Percentiles rank a stretch among this genome's conserved stretches.
phyloP scores from a whole-genome alignment of 2,888 invertebrate species.

The Ochropleura plecta region DNA sequence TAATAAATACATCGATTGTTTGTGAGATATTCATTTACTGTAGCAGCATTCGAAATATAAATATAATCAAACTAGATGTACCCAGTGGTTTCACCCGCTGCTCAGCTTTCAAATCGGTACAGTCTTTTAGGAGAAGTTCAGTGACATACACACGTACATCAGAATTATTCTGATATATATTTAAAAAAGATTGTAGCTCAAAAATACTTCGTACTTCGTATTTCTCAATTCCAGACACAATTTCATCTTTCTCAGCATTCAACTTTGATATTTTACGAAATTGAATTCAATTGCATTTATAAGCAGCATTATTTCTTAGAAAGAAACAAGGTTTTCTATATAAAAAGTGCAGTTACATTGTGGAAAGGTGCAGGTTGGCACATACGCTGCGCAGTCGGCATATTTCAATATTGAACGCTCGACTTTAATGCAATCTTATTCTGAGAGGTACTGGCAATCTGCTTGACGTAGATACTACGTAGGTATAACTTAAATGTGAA shows the following conservation, averaged over 20 bases:
- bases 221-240: conserved; percentile 30
- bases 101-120: too few species aligned
- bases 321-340: conserved; percentile 41
- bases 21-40: not conserved
- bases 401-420: conserved; percentile 81
- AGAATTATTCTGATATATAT: too few species aligned
- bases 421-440: conserved; percentile 80
- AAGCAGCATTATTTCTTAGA: conserved; percentile 40
- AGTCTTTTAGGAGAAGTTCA: too few species aligned
- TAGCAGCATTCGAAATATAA: conserved; percentile 10
- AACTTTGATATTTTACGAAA: conserved; percentile 55
- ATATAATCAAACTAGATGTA: not conserved
- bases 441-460: conserved; percentile 74
- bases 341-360: conserved; percentile 56
- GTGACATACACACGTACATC: too few species aligned
- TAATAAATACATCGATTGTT: not conserved
- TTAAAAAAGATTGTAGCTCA: not conserved
- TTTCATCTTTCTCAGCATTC: conserved; percentile 20
- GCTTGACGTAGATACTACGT: conserved; percentile 64
- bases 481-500: conserved; percentile 12
- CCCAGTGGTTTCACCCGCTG: too few species aligned
- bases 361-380: conserved; percentile 72
- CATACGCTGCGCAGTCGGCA: conserved; percentile 77
- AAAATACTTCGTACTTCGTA: conserved; percentile 13
- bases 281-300: conserved; percentile 47